These are phyloP conservation scores for Scaptomyza flava DNA, from an alignment of 2,888 invertebrate species.

Conservation along the genomic window DNA sequence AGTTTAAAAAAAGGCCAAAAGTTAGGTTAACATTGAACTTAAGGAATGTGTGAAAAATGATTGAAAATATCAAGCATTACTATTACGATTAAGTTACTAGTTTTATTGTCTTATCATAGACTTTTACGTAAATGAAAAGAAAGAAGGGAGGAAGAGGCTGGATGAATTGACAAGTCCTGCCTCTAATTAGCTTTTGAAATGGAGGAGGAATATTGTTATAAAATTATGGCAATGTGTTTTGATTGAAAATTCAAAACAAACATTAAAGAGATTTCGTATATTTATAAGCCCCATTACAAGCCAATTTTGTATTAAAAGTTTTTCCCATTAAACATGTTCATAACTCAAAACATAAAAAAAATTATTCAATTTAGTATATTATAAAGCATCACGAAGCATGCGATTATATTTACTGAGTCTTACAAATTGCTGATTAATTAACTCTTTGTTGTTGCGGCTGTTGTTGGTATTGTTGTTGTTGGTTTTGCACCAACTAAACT, in stretches of 20 bases:
- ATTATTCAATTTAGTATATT: slow-evolving; percentile 26
- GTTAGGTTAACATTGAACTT: neutral
- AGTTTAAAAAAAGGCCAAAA: neutral
- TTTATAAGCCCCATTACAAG: neutral
- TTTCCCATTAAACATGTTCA: neutral
- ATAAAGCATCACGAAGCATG: slow-evolving; percentile 39
- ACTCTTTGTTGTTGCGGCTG: slow-evolving; percentile 59
- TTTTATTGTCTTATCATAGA: neutral
- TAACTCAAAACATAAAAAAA: slow-evolving; percentile 2
- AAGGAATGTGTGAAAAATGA: neutral
- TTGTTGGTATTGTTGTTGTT: slow-evolving; percentile 23
- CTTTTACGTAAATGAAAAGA: neutral
- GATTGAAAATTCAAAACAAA: slow-evolving; percentile 15
- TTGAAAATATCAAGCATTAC: no score
- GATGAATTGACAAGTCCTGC: no score
- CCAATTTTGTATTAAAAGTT: slow-evolving; percentile 15
- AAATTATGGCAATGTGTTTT: slow-evolving; percentile 38
- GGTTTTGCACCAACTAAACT: slow-evolving; percentile 56
- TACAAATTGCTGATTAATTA: slow-evolving; percentile 74
- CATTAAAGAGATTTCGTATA: neutral
- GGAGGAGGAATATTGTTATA: slow-evolving; percentile 11
- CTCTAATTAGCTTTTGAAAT: no score
- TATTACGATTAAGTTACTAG: no score
- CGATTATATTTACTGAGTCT: slow-evolving; percentile 50
- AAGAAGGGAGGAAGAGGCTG: no score